Base-by-base conservation (phyloP, 2,113 vertebrate genomes). In the Agapornis roseicollis region DNA sequence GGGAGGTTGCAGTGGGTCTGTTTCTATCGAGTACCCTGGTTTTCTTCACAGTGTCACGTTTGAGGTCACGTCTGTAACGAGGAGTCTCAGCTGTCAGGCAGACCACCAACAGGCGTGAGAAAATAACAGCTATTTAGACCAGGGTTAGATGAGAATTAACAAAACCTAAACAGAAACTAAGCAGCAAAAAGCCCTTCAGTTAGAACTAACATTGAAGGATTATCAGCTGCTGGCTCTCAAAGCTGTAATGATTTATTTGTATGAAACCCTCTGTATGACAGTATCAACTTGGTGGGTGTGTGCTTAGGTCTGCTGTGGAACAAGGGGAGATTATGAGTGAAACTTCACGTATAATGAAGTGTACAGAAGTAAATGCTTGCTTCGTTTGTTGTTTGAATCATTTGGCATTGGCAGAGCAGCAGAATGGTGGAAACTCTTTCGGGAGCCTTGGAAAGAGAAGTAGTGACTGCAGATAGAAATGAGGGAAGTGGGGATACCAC, bases 401-500 rank as follows among this genome's bases (percentile, higher is more conserved):
- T 10, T 7, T 5, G 58, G 28, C 41, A 50, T 0, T 80, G 44
- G 29, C 58, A 88, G 39, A 76, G 50, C 9, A 55, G 33, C 23
- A 31, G 28, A 4, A 27, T 8, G 6, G 17, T 27, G 22, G 8
- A 61, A 72, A 50, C 33, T 47, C 9, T 61, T 74, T 37, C 15
- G 17, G 66, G 29, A 29, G 24, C 50, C 83, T 61, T 44, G 31
- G 42, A 68, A 82, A 42, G 25, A 39, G 50, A 70, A 78, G 35
- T 1, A 31, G n/a, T 1, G 10, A 33, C 46, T 60, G 13, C 9
- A 4, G 41, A 63, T 55, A 77, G 35, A 84, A 80, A 35, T 18
- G 0, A 50, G 39, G 46, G 20, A 58, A 64, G 28, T 4, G 8
- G 13, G 19, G 28, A 55, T 31, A 12, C 14, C 1, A 5, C 9